A percentile compares a stretch with the other conserved stretches of the same genome.
Evolutionary conservation across 2,113 vertebrate genomes (phyloP).

Genomic region (Gobiocypris rarus): DNA sequence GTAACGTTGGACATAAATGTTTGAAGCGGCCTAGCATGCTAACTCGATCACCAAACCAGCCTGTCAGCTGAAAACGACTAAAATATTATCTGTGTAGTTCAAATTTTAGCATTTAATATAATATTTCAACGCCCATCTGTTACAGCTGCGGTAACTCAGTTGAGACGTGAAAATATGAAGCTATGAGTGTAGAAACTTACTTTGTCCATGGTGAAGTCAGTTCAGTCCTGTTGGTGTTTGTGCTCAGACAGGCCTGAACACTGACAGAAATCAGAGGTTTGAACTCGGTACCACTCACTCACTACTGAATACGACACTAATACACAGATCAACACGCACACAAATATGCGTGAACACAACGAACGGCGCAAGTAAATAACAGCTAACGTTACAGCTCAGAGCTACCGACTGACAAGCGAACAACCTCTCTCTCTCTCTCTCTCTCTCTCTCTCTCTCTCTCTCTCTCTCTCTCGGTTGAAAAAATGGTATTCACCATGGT

Average conservation of each 20-base stretch:
- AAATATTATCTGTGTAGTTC: background rate
- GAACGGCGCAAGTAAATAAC: background rate
- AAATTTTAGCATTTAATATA: background rate
- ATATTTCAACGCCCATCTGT: background rate
- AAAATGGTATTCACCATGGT: no score
- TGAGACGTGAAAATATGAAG: background rate
- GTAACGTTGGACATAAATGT: background rate
- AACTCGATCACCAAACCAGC: background rate
- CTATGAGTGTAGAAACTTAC: slow-evolving; percentile 28
- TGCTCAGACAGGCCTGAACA: slow-evolving; percentile 30
- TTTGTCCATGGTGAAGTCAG: slow-evolving; percentile 54
- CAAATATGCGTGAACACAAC: background rate
- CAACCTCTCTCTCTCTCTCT: background rate
- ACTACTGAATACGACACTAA: background rate
- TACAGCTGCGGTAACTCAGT: background rate
- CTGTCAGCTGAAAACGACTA: slow-evolving; percentile 1
- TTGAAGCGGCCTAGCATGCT: slow-evolving; percentile 35
- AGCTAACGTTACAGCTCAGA: background rate
- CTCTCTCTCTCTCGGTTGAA: slow-evolving; percentile 23
- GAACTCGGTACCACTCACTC: background rate
- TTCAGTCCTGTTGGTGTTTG: background rate
- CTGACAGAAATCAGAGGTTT: background rate
- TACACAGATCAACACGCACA: background rate
- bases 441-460: slow-evolving; percentile 3
- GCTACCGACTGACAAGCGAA: background rate